Evolutionary conservation across 2,888 invertebrate genomes (phyloP).

Genomic region (Drosophila kanekoi): DNA sequence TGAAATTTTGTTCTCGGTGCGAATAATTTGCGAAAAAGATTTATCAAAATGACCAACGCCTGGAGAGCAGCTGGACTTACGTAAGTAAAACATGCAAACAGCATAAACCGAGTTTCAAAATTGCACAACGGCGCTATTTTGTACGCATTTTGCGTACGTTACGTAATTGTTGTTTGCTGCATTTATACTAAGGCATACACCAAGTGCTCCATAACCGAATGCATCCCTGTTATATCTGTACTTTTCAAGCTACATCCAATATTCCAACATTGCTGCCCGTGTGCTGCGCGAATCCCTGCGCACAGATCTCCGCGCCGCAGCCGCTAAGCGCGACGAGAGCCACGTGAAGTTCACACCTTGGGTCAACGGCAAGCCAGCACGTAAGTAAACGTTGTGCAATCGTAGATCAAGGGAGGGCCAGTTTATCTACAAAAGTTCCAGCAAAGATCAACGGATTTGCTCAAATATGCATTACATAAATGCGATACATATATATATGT

Average conservation of each 20-base stretch:
- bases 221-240: constrained; percentile 5
- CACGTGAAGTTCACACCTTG: constrained; percentile 94
- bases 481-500: background rate
- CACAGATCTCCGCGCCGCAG: constrained; percentile 90
- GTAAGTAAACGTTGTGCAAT: constrained; percentile 87
- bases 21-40: constrained; percentile 44
- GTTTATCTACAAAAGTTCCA: background rate
- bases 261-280: constrained; percentile 96
- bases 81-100: constrained; percentile 86
- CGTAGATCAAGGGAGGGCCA: background rate
- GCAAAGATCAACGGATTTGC: background rate
- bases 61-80: constrained; percentile 94
- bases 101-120: background rate
- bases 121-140: background rate
- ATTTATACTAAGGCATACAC: constrained; percentile 2
- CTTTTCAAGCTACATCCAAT: constrained; percentile 94
- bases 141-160: constrained; percentile 37
- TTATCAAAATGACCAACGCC: constrained; percentile 88
- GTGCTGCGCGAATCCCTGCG: constrained; percentile 93
- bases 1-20: constrained; percentile 36
- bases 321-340: constrained; percentile 90
- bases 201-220: background rate
- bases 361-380: constrained; percentile 94
- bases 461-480: constrained; percentile 40
- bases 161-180: constrained; percentile 63